Percentiles rank a stretch among this genome's conserved stretches.
Evolutionary conservation across 2,888 invertebrate species (phyloP).

Genomic region (Exocentrus adspersus): DNA sequence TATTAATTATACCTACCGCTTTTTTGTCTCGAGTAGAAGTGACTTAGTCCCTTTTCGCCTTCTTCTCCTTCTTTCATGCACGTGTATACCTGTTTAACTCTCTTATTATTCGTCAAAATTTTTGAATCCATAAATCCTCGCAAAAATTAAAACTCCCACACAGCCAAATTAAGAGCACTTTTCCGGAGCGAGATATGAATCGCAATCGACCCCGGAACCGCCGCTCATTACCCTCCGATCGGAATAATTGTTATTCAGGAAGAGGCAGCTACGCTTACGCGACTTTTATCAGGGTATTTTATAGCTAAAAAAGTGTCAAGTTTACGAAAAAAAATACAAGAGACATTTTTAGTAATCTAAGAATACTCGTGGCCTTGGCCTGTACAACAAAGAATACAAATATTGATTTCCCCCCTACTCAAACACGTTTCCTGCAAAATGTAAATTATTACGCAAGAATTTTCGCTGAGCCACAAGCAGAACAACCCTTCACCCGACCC

Average conservation of each 20-base stretch:
- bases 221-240: constrained; percentile 15
- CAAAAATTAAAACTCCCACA: constrained; percentile 18
- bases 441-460: background rate
- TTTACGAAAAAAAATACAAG: too few relatives aligned
- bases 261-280: constrained; percentile 3
- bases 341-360: too few relatives aligned
- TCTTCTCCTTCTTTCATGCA: background rate
- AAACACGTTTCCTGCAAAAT: background rate
- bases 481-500: background rate
- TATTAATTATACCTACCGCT: background rate
- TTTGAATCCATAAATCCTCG: constrained; percentile 1
- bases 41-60: background rate
- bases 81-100: background rate
- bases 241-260: constrained; percentile 18
- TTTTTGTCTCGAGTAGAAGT: background rate
- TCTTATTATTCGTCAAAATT: constrained; percentile 9
- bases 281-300: constrained; percentile 12
- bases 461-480: background rate
- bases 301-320: too few relatives aligned
- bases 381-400: background rate
- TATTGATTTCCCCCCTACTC: background rate
- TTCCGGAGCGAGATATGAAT: constrained; percentile 9
- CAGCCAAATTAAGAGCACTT: constrained; percentile 6
- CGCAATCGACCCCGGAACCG: constrained; percentile 7
- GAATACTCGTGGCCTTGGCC: too few relatives aligned